Conservation (phyloP, 2,888 invertebrate species). For the Alitta virens region DNA sequence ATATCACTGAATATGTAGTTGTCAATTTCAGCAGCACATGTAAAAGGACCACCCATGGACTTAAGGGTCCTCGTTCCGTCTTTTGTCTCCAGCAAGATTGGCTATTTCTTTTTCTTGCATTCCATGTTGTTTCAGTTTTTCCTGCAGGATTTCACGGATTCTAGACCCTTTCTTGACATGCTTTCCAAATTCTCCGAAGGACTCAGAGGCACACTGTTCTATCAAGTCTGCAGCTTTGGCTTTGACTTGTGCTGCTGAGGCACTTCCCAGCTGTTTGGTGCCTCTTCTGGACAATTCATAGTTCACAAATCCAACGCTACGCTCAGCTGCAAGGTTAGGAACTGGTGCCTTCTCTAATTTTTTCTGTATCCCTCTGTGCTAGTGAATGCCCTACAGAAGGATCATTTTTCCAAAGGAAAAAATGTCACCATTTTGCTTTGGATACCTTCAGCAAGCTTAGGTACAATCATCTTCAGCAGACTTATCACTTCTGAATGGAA, state of each 20-base stretch:
- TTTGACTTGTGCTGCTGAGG: slow-evolving; percentile 1
- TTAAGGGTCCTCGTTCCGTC: background rate
- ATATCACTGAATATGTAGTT: background rate
- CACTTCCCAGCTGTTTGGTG: background rate
- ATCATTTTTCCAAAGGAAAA: no score
- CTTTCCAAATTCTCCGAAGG: background rate
- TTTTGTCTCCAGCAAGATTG: background rate
- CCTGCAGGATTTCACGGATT: no score
- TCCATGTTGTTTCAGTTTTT: background rate
- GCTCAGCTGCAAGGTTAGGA: slow-evolving; percentile 6
- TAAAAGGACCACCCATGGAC: slow-evolving; percentile 4
- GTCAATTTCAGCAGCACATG: background rate
- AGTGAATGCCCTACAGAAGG: no score
- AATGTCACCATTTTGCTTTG: no score
- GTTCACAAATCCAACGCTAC: slow-evolving; percentile 12
- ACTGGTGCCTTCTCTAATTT: slow-evolving; percentile 4
- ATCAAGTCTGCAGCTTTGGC: slow-evolving; percentile 7
- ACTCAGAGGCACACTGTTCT: background rate
- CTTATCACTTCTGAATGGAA: no score
- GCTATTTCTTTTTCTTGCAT: background rate
- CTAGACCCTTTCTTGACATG: background rate
- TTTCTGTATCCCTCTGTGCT: no score
- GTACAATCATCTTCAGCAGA: no score
- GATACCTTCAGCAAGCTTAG: no score
- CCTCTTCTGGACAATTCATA: slow-evolving; percentile 8